Conservation (phyloP, 2,113 vertebrate genomes). For the Drymodes brunneopygia region DNA sequence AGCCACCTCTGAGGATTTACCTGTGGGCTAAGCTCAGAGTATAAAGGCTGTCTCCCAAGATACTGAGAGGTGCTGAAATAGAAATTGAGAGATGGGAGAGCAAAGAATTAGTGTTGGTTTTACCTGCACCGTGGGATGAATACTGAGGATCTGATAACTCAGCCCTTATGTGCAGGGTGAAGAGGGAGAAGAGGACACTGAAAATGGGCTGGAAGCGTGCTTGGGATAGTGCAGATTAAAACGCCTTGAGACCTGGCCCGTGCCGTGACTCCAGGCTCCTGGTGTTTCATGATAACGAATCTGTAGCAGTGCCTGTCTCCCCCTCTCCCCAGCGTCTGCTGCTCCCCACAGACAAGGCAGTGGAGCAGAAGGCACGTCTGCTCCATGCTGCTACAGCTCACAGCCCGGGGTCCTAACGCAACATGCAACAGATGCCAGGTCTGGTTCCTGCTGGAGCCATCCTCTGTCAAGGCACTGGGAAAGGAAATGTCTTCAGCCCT, state of each 20-base stretch:
- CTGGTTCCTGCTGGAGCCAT: not conserved
- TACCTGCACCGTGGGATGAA: not conserved
- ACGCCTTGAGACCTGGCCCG: not conserved
- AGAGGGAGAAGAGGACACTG: not conserved
- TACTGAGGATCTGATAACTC: not conserved
- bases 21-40: not conserved
- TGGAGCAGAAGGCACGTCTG: conserved; percentile 23
- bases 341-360: conserved; percentile 15
- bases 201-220: not conserved
- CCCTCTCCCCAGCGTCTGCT: not conserved
- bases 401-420: conserved; percentile 9
- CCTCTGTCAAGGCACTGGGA: not conserved
- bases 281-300: not conserved
- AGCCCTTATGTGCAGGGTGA: not conserved
- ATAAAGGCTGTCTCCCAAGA: not conserved
- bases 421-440: conserved; percentile 29
- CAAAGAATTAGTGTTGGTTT: conserved; percentile 14
- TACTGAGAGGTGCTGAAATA: not conserved
- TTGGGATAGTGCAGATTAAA: not conserved
- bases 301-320: not conserved
- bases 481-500: not conserved
- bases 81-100: not conserved
- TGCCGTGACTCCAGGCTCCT: not conserved
- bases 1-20: not conserved
- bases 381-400: conserved; percentile 26